Evolutionary conservation across 2,113 vertebrate genomes (phyloP).

Genomic region (Periophthalmus modestus): DNA sequence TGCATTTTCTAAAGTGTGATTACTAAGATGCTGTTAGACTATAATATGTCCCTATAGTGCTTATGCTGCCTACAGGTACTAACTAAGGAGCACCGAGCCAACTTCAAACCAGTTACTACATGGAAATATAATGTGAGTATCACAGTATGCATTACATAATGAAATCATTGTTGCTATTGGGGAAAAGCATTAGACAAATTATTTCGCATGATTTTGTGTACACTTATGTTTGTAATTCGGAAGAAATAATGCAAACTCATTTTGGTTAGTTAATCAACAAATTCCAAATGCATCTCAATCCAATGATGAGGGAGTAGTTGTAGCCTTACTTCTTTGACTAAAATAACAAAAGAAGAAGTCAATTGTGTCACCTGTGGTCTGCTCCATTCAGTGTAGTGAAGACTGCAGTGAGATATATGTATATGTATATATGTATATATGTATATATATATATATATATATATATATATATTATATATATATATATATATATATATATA

Average conservation of each 20-base stretch:
- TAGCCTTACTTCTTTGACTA: too few species aligned
- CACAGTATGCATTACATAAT: neutral
- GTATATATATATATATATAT: too few species aligned
- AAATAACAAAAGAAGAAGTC: too few species aligned
- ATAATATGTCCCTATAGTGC: slow-evolving; percentile 20
- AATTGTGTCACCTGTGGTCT: too few species aligned
- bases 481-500: too few species aligned
- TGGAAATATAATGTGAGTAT: neutral
- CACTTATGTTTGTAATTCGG: neutral
- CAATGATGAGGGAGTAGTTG: too few species aligned
- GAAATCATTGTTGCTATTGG: neutral
- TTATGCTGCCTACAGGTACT: slow-evolving; percentile 16
- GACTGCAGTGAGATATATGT: too few species aligned
- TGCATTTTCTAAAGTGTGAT: slow-evolving; percentile 13
- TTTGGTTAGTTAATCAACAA: too few species aligned
- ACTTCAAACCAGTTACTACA: slow-evolving; percentile 35
- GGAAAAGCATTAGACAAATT: neutral
- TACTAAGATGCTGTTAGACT: neutral
- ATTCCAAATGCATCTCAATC: too few species aligned
- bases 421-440: too few species aligned
- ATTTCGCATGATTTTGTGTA: neutral
- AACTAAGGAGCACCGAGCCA: slow-evolving; percentile 10
- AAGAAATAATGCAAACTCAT: neutral
- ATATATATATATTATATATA: too few species aligned
- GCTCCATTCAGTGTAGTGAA: too few species aligned